Evolutionary conservation across 2,113 vertebrate species (phyloP).

Genomic region (Colistium nudipinnis): DNA sequence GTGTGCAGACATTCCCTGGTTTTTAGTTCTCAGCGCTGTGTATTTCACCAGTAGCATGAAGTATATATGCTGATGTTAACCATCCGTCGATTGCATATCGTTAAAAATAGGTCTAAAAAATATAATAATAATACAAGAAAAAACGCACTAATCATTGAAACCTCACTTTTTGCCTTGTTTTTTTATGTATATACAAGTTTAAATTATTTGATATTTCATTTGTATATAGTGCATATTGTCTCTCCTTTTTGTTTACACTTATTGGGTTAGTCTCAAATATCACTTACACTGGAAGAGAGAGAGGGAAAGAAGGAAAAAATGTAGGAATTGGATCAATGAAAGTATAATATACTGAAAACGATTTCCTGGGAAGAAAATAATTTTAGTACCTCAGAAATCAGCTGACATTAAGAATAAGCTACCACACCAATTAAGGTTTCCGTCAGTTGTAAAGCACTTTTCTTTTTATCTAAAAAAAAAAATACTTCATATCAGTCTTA

Average conservation of each 20-base stretch:
- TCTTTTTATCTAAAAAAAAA: no score
- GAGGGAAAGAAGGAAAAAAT: background rate
- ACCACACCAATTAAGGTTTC: background rate
- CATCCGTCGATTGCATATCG: slow-evolving; percentile 6
- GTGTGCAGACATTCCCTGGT: slow-evolving; percentile 33
- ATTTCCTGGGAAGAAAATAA: no score
- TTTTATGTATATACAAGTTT: slow-evolving; percentile 77
- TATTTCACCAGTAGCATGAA: slow-evolving; percentile 66
- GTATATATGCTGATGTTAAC: slow-evolving; percentile 34
- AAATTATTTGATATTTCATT: slow-evolving; percentile 78
- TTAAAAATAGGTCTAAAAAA: slow-evolving; percentile 5
- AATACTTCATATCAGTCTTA: background rate
- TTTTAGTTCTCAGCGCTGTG: slow-evolving; percentile 9
- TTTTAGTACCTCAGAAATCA: slow-evolving; percentile 33
- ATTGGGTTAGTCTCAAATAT: slow-evolving; percentile 22
- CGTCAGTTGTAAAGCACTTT: slow-evolving; percentile 27
- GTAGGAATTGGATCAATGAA: background rate
- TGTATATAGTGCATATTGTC: slow-evolving; percentile 65
- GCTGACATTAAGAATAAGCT: background rate
- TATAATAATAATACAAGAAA: slow-evolving; percentile 16
- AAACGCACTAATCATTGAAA: slow-evolving; percentile 61
- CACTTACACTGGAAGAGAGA: slow-evolving; percentile 6
- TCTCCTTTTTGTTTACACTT: slow-evolving; percentile 65
- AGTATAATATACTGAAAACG: slow-evolving; percentile 17
- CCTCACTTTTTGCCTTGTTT: slow-evolving; percentile 75